Evolutionary conservation across 2,888 invertebrate species (phyloP).

Genomic region (Thera obeliscata): DNA sequence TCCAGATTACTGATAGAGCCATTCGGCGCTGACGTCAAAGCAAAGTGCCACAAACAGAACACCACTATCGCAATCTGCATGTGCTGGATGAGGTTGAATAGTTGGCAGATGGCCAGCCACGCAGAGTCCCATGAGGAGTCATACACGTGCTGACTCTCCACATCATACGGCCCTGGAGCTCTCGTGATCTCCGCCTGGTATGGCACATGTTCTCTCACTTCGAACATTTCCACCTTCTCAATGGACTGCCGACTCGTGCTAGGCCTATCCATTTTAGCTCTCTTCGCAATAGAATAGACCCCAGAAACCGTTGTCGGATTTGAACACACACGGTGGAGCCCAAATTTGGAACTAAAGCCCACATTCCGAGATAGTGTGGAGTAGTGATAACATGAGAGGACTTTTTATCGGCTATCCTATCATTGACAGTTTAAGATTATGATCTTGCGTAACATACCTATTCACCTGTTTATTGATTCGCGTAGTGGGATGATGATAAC

Average conservation of each 20-base stretch:
- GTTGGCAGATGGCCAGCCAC: slow-evolving; percentile 74
- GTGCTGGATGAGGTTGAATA: slow-evolving; percentile 76
- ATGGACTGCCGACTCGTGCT: slow-evolving; percentile 74
- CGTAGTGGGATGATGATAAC: slow-evolving; percentile 50
- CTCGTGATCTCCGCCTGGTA: slow-evolving; percentile 75
- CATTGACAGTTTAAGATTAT: slow-evolving; percentile 75
- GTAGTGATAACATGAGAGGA: slow-evolving; percentile 65
- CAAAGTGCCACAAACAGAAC: slow-evolving; percentile 76
- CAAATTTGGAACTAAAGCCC: slow-evolving; percentile 53
- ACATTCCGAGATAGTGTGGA: slow-evolving; percentile 46
- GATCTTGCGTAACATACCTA: slow-evolving; percentile 67
- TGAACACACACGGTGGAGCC: slow-evolving; percentile 28
- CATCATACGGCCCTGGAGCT: slow-evolving; percentile 72
- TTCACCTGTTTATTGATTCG: slow-evolving; percentile 43
- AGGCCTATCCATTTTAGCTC: slow-evolving; percentile 71
- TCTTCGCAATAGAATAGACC: slow-evolving; percentile 49
- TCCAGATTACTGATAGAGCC: slow-evolving; percentile 75
- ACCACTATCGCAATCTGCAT: slow-evolving; percentile 78
- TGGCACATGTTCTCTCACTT: slow-evolving; percentile 78
- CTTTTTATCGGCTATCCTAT: slow-evolving; percentile 67
- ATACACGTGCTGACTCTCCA: slow-evolving; percentile 69
- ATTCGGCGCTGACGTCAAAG: slow-evolving; percentile 67
- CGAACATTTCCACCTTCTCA: slow-evolving; percentile 75
- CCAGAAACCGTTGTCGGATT: slow-evolving; percentile 54
- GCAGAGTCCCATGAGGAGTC: slow-evolving; percentile 71